These are phyloP conservation scores for Apteryx owenii DNA, from an alignment of 2,113 vertebrate genomes.

Conservation along the genomic window DNA sequence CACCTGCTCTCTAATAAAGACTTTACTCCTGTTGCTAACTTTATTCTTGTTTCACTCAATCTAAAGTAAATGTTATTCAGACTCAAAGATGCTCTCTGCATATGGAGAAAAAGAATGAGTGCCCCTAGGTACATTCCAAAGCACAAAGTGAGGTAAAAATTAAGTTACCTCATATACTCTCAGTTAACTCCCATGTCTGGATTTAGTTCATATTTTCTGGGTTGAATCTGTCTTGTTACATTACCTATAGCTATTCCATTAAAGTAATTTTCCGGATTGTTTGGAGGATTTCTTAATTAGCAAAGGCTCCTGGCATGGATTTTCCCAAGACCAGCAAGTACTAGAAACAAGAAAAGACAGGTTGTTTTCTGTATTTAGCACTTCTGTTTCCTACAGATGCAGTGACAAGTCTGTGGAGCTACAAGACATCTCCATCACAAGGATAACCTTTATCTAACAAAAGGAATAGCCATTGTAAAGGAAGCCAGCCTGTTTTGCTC, in stretches of 20 bases:
- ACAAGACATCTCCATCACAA: not conserved
- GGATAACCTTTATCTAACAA: not conserved
- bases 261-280: not conserved
- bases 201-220: constrained; percentile 8
- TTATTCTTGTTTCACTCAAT: not conserved
- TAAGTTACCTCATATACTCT: constrained; percentile 49
- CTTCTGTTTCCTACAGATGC: not conserved
- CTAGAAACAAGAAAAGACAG: not conserved
- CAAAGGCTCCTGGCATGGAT: not conserved
- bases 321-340: not conserved
- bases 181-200: constrained; percentile 53
- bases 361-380: not conserved
- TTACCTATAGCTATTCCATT: constrained; percentile 44
- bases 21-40: constrained; percentile 43
- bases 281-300: constrained; percentile 25
- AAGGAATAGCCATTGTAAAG: not conserved
- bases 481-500: not conserved
- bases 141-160: constrained; percentile 55
- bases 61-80: constrained; percentile 8
- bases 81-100: constrained; percentile 35
- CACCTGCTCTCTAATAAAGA: constrained; percentile 54
- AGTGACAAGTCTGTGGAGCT: not conserved
- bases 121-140: constrained; percentile 3
- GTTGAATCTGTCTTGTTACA: constrained; percentile 18
- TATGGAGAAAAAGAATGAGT: not conserved